Evolutionary conservation across 2,888 invertebrate genomes (phyloP).

Genomic region (Zygogramma bicolorata): DNA sequence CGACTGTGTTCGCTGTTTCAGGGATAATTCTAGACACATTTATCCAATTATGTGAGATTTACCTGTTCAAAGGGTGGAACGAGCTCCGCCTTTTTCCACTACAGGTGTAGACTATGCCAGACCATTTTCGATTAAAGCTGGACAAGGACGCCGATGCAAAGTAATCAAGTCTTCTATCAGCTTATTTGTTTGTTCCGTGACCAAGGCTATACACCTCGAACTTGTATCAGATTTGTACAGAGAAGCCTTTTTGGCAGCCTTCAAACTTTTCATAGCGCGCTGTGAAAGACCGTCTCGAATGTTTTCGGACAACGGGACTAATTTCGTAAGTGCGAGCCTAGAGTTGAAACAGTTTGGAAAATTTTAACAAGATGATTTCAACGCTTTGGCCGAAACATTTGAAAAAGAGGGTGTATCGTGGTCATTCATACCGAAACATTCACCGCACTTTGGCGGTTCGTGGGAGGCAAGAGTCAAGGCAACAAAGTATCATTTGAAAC

Average conservation of each 20-base stretch:
- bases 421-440: not conserved
- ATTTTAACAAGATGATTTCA: not conserved
- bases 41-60: not conserved
- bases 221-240: not conserved
- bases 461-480: not conserved
- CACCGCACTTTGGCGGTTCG: not conserved
- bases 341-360: not conserved
- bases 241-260: not conserved
- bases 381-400: not conserved
- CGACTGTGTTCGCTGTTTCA: not conserved
- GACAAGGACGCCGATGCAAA: no score
- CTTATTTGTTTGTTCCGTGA: no score
- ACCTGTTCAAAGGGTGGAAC: not conserved
- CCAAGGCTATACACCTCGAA: no score
- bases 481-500: not conserved
- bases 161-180: no score
- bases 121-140: no score
- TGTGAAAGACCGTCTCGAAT: not conserved
- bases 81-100: no score
- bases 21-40: not conserved
- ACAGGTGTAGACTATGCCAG: no score
- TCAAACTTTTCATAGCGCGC: not conserved
- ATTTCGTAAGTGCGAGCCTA: not conserved
- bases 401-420: not conserved
- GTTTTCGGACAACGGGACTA: not conserved